These are phyloP conservation scores for Meiosimyza decipiens DNA, from an alignment of 2,888 invertebrate species.

Conservation along the genomic window DNA sequence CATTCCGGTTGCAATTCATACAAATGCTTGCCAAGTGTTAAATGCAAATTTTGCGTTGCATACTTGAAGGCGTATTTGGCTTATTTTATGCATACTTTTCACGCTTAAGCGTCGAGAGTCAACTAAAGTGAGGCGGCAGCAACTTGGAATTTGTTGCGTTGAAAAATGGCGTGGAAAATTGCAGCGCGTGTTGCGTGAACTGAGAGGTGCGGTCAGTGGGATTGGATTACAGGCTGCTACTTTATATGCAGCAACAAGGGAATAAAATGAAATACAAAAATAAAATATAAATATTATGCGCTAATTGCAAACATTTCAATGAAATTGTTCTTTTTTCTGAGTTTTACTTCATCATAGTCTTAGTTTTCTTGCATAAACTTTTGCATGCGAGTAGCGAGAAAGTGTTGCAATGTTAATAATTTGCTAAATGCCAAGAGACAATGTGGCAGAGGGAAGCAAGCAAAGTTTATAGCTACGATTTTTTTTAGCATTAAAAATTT, in stretches of 20 bases:
- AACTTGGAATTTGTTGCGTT: neutral
- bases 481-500: too few species aligned
- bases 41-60: constrained; percentile 31
- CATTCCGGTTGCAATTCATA: constrained; percentile 1
- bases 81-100: constrained; percentile 23
- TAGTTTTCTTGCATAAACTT: neutral
- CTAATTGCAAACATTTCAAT: constrained; percentile 31
- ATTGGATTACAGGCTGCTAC: neutral
- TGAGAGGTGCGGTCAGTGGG: neutral
- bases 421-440: constrained; percentile 5
- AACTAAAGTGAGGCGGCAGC: constrained; percentile 3
- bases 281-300: neutral
- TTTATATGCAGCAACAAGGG: neutral
- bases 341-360: neutral
- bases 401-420: constrained; percentile 20
- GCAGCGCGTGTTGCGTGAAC: neutral
- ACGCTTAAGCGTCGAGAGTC: constrained; percentile 2
- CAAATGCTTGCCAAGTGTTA: constrained; percentile 20
- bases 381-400: constrained; percentile 1
- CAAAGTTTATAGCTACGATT: neutral
- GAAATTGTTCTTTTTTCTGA: neutral
- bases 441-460: neutral
- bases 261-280: constrained; percentile 16
- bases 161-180: neutral
- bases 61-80: constrained; percentile 33